Conservation (phyloP, 2,113 vertebrate species). For the Marmota monax region DNA sequence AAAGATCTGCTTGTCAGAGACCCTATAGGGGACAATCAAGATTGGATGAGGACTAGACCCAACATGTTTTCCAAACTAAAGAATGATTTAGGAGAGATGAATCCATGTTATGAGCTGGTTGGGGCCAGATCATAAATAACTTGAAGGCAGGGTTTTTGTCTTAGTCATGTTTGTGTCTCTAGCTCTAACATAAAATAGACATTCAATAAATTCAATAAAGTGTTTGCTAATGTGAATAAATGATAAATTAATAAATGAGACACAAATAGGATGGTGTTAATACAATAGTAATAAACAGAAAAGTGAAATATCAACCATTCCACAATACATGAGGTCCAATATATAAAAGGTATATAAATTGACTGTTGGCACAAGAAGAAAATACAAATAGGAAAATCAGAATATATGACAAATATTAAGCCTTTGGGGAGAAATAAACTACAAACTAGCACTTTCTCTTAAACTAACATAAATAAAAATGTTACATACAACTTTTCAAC, state of each 20-base stretch:
- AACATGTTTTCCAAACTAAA: not conserved
- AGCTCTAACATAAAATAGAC: constrained; percentile 10
- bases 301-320: not conserved
- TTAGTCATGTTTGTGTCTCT: constrained; percentile 9
- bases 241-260: not conserved
- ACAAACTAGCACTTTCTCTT: constrained; percentile 46
- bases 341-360: not conserved
- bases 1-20: not conserved
- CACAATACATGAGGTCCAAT: not conserved
- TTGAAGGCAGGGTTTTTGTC: not conserved
- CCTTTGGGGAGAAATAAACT: not conserved
- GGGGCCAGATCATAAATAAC: not conserved
- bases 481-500: not conserved
- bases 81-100: not conserved
- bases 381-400: constrained; percentile 12
- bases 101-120: not conserved
- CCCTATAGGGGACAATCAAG: not conserved
- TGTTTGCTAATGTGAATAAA: constrained; percentile 1
- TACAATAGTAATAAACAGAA: not conserved
- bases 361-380: not conserved
- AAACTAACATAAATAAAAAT: not conserved
- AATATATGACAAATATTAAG: not conserved
- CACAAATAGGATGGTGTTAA: not conserved
- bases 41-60: not conserved
- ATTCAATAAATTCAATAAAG: not conserved